phyloP scores from a whole-genome alignment of 2,888 invertebrate genomes.

The Glyphotaelius pellucidus region DNA sequence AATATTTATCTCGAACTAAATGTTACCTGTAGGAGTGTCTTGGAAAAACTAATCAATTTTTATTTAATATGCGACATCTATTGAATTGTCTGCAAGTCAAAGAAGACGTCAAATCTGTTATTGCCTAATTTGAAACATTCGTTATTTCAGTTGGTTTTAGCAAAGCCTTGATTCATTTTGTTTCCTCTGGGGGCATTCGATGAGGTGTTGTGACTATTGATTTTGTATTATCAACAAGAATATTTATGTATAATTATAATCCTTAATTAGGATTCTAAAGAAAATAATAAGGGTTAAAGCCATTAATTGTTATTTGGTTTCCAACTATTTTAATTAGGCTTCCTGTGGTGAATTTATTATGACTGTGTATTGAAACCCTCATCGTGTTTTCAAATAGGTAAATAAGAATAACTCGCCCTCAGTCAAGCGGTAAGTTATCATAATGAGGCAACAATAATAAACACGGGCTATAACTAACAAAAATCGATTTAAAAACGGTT shows the following conservation, averaged over 20 bases:
- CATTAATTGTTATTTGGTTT: not conserved
- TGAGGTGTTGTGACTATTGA: no score
- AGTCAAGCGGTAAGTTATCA: not conserved
- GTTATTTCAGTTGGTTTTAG: no score
- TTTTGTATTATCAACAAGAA: no score
- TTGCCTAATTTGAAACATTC: no score
- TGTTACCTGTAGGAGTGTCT: no score
- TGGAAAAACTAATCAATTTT: no score
- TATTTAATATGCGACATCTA: no score
- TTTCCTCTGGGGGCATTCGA: no score
- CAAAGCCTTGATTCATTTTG: no score
- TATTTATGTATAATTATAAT: not conserved
- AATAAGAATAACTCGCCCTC: not conserved
- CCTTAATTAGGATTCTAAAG: not conserved
- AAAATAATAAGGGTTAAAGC: not conserved
- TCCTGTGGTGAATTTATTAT: not conserved
- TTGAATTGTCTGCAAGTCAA: no score
- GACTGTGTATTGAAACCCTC: not conserved
- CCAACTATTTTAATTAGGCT: not conserved
- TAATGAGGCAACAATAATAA: not conserved
- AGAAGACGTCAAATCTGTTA: no score
- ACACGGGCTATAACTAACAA: not conserved
- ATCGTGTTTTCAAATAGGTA: not conserved
- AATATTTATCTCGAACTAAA: no score
- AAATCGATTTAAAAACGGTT: not conserved